Conservation (phyloP, 2,888 invertebrate genomes). For the Drosophila barbarae region DNA sequence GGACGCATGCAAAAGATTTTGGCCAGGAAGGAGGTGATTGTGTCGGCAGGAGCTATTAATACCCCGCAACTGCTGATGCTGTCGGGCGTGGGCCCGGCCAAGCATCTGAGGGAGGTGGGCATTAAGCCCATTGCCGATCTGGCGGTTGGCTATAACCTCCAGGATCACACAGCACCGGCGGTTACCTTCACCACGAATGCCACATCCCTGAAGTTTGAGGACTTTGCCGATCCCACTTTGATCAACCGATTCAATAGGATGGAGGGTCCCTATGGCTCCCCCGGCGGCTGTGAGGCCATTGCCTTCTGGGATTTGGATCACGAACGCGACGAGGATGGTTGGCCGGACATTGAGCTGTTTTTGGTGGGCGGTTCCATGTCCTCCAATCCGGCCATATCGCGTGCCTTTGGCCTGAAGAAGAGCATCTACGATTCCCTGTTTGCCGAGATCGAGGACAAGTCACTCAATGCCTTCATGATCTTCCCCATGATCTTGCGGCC, state of each 20-base stretch:
- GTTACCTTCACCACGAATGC: slow-evolving; percentile 83
- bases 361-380: slow-evolving; percentile 82
- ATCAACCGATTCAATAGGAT: slow-evolving; percentile 72
- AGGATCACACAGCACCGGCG: slow-evolving; percentile 85
- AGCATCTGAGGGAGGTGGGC: slow-evolving; percentile 81
- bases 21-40: slow-evolving; percentile 85
- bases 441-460: slow-evolving; percentile 77
- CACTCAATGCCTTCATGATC: slow-evolving; percentile 81
- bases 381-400: slow-evolving; percentile 78
- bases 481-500: slow-evolving; percentile 85
- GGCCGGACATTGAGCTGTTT: slow-evolving; percentile 87
- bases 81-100: slow-evolving; percentile 85
- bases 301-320: slow-evolving; percentile 83
- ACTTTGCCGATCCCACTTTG: slow-evolving; percentile 74
- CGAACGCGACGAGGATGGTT: slow-evolving; percentile 80
- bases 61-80: slow-evolving; percentile 91
- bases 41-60: slow-evolving; percentile 89
- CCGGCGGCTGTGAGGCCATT: slow-evolving; percentile 84
- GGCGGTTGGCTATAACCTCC: slow-evolving; percentile 84
- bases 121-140: slow-evolving; percentile 82
- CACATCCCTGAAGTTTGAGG: slow-evolving; percentile 76
- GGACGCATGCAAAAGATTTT: slow-evolving; percentile 80
- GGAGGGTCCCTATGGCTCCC: slow-evolving; percentile 80
- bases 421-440: slow-evolving; percentile 80
- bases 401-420: slow-evolving; percentile 80